Evolutionary conservation across 2,113 vertebrate species (phyloP).

Genomic region (Ascaphus truei): DNA sequence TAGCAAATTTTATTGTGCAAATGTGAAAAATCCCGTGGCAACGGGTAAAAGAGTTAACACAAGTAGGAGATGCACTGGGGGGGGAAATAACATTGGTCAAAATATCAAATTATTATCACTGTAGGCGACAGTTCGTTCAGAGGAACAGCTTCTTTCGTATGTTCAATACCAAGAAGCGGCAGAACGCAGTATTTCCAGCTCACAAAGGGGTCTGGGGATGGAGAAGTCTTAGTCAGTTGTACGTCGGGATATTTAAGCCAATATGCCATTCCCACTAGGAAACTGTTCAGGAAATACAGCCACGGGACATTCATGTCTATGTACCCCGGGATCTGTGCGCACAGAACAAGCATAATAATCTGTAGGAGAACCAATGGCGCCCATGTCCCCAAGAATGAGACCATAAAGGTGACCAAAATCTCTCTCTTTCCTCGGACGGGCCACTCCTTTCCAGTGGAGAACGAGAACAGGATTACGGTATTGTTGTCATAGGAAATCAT

Average conservation of each 20-base stretch:
- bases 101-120: slow-evolving; percentile 43
- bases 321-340: slow-evolving; percentile 65
- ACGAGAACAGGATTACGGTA: slow-evolving; percentile 50
- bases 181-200: slow-evolving; percentile 75
- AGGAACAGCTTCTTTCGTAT: slow-evolving; percentile 38
- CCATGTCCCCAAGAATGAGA: slow-evolving; percentile 75
- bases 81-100: too few species aligned
- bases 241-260: slow-evolving; percentile 55
- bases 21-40: too few species aligned
- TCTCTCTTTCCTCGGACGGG: slow-evolving; percentile 30
- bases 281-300: slow-evolving; percentile 81
- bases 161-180: slow-evolving; percentile 46
- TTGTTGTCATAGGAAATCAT: slow-evolving; percentile 46
- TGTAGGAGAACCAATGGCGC: slow-evolving; percentile 65
- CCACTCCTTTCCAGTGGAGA: not conserved
- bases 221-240: slow-evolving; percentile 42
- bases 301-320: slow-evolving; percentile 78
- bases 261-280: slow-evolving; percentile 63
- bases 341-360: slow-evolving; percentile 47
- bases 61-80: too few species aligned
- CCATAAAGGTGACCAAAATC: slow-evolving; percentile 53
- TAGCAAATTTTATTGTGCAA: too few species aligned
- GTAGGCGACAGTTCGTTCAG: slow-evolving; percentile 35
- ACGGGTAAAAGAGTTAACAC: too few species aligned
- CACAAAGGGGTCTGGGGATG: slow-evolving; percentile 70